Evolutionary conservation across 2,888 invertebrate species (phyloP), one percentile per base, ranked within the genome.

Genomic region (Drosophila hamatofila): DNA sequence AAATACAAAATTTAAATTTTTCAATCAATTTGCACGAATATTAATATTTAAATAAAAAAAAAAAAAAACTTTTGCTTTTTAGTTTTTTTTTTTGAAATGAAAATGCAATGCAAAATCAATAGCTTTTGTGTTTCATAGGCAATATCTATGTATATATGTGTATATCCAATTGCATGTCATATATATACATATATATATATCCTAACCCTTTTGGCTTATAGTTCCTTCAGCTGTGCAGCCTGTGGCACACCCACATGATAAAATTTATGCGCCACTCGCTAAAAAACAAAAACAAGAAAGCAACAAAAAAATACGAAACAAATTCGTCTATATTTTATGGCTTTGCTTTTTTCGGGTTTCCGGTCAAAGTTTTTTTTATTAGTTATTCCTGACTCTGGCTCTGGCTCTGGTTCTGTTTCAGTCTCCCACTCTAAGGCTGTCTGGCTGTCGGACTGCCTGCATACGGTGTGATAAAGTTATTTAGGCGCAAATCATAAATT

Each of bases 401-500:
- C 35, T 21, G 41, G 11, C 46, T 46, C 71, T 42, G 51, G 64
- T 58, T 57, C 42, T 9, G 33, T 37, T 14, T 14, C 21, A 51
- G 42, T 58, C 51, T 54, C n/a, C 39, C 37, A 30, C 16, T 49
- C 35, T 52, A 21, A 21, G 51, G 46, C 41, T 72, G 65, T 68
- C 64, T 58, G 51, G 18, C 71, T 74, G 69, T 70, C 52, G 5
- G 52, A 1, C 37, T 39, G 54, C 39, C 54, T 54, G 54, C 7
- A 3, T 27, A 7, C 71, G 61, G 82, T 76, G 88, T 87, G 87
- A 91, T 91, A 87, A 89, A 91, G 91, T 90, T 91, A 91, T 90
- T 90, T 80, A 84, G 85, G 84, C 88, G 91, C 89, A 89, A 90
- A 90, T 90, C 89, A 91, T 91, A 91, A 91, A 91, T 91, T 91